Evolutionary conservation across 1,140 invertebrate genomes (phyloP).

Genomic region (Scaptodrosophila lebanonensis): DNA sequence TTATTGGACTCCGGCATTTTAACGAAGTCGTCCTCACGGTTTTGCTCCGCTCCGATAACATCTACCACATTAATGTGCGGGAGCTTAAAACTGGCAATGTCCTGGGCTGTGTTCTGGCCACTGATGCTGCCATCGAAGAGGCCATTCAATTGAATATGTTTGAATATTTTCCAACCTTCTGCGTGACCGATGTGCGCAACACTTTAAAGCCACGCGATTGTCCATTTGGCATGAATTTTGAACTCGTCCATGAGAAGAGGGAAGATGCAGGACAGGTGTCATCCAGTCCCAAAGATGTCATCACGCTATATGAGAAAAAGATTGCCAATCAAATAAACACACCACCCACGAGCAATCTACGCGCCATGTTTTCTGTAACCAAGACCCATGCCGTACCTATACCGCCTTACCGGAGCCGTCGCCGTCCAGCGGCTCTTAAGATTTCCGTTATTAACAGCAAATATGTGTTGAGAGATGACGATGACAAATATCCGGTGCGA

Average conservation of each 20-base stretch:
- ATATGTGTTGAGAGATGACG: too few species aligned
- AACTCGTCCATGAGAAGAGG: too few species aligned
- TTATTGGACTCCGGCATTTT: constrained; percentile 10
- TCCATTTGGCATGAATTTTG: constrained; percentile 24
- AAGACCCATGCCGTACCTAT: too few species aligned
- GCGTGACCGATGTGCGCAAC: constrained; percentile 31
- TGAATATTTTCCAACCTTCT: constrained; percentile 48
- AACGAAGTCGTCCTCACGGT: constrained; percentile 34
- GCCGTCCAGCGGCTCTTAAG: too few species aligned
- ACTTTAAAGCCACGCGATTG: constrained; percentile 13
- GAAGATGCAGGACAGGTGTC: too few species aligned
- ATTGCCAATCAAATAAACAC: too few species aligned
- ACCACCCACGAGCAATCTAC: too few species aligned
- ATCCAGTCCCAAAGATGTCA: too few species aligned
- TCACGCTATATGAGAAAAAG: not conserved
- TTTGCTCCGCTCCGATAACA: constrained; percentile 28
- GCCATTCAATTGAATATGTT: constrained; percentile 41
- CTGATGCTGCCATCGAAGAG: constrained; percentile 34
- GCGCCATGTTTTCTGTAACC: too few species aligned
- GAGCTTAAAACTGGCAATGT: constrained; percentile 15
- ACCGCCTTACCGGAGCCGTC: too few species aligned
- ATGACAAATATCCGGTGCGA: too few species aligned
- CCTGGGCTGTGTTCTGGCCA: constrained; percentile 47
- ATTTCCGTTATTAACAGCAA: too few species aligned
- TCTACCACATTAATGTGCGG: constrained; percentile 55